These are phyloP conservation scores for Drosophila kanekoi DNA, from an alignment of 2,888 invertebrate species.

Conservation along the genomic window DNA sequence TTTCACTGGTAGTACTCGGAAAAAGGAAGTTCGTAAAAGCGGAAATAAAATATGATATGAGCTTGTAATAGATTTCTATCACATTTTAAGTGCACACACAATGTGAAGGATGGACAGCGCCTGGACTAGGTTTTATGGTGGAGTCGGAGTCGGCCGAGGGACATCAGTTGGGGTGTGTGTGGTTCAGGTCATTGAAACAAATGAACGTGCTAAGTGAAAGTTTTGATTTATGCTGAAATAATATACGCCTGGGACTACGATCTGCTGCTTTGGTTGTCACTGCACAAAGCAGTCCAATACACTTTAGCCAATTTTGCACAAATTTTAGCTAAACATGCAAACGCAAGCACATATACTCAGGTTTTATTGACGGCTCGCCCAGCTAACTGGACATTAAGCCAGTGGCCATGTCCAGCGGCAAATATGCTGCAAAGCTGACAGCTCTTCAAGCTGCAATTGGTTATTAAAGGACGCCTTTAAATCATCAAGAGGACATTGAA, in stretches of 20 bases:
- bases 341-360: background rate
- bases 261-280: constrained; percentile 9
- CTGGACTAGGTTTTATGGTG: background rate
- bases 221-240: constrained; percentile 80
- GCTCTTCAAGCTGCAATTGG: constrained; percentile 60
- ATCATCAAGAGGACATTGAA: no score
- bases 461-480: constrained; percentile 13
- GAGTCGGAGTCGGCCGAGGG: background rate
- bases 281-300: background rate
- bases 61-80: constrained; percentile 83
- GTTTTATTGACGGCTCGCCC: constrained; percentile 2
- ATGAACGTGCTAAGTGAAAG: constrained; percentile 81
- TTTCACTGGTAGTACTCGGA: constrained; percentile 62
- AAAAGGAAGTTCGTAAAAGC: constrained; percentile 56
- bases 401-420: background rate
- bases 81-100: constrained; percentile 63
- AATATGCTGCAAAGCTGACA: constrained; percentile 45
- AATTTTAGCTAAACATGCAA: constrained; percentile 64
- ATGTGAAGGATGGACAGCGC: constrained; percentile 12
- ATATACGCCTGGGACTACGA: constrained; percentile 71
- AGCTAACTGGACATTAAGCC: background rate
- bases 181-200: constrained; percentile 75
- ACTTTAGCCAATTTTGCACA: constrained; percentile 41
- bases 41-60: constrained; percentile 81
- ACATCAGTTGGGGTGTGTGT: constrained; percentile 14